phyloP scores from a whole-genome alignment of 2,888 invertebrate species.

The Drosophila paucipuncta region DNA sequence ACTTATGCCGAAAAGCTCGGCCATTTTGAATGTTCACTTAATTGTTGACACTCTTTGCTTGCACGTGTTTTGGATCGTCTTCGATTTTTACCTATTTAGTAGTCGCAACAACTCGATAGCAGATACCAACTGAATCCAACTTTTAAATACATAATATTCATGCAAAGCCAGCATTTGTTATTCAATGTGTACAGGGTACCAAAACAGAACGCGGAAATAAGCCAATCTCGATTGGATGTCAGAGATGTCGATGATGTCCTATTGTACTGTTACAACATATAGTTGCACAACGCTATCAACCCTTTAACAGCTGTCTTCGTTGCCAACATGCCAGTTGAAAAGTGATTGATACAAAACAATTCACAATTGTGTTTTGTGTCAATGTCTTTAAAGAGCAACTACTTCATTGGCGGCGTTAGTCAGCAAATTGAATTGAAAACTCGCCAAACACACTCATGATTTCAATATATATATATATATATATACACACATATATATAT shows the following conservation, averaged over 20 bases:
- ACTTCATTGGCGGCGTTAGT: slow-evolving; percentile 2
- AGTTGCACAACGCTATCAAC: background rate
- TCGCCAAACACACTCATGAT: slow-evolving; percentile 20
- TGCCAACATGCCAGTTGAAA: background rate
- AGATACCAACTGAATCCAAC: background rate
- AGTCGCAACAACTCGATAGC: background rate
- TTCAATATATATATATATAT: background rate
- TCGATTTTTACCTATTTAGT: background rate
- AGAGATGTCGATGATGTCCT: background rate
- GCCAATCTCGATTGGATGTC: background rate
- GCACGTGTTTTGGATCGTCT: too few relatives aligned
- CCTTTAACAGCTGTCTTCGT: background rate
- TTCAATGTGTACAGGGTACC: background rate
- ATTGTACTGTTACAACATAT: background rate
- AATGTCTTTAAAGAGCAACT: background rate
- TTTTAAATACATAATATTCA: background rate
- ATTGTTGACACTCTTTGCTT: too few relatives aligned
- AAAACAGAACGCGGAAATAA: background rate
- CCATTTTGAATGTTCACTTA: too few relatives aligned
- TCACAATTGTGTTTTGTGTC: background rate
- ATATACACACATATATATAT: slow-evolving; percentile 1
- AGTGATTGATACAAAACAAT: background rate
- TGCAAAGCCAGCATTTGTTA: background rate
- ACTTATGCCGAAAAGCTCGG: too few relatives aligned
- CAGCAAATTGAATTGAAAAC: slow-evolving; percentile 27